These are phyloP conservation scores for Xenus cinereus DNA, from an alignment of 2,113 vertebrate species.

Conservation along the genomic window DNA sequence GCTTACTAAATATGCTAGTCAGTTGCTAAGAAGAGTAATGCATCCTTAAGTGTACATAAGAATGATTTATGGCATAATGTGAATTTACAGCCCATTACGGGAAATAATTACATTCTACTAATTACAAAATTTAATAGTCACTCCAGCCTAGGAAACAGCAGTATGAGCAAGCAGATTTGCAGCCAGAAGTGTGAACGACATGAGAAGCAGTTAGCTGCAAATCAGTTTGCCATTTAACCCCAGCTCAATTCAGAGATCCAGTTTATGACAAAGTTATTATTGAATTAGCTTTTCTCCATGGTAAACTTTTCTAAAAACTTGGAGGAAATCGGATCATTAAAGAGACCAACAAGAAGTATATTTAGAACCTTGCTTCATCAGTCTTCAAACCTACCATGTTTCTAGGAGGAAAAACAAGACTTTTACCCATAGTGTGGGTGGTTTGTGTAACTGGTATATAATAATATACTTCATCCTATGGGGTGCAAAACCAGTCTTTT, in stretches of 20 bases:
- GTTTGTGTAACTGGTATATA: background rate
- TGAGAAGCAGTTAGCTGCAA: background rate
- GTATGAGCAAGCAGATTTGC: background rate
- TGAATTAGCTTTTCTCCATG: background rate
- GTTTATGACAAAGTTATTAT: background rate
- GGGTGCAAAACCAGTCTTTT: background rate
- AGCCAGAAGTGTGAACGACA: background rate
- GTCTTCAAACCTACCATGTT: background rate
- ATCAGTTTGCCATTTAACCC: background rate
- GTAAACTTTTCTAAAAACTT: background rate
- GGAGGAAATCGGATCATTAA: background rate
- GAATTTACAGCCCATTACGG: constrained; percentile 25
- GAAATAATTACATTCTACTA: constrained; percentile 57
- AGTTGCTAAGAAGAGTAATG: constrained; percentile 40
- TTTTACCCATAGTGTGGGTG: rapidly evolving
- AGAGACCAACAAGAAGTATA: background rate
- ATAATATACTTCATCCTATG: background rate
- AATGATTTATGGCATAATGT: constrained; percentile 54
- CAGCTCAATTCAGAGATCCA: background rate
- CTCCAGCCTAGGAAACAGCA: constrained; percentile 1
- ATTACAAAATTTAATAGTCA: constrained; percentile 51
- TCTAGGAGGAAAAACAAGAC: background rate
- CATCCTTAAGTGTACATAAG: constrained; percentile 34
- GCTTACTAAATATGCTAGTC: constrained; percentile 11
- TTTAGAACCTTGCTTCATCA: background rate